Evolutionary conservation across 2,113 vertebrate species (phyloP).

Genomic region (Petaurus breviceps): DNA sequence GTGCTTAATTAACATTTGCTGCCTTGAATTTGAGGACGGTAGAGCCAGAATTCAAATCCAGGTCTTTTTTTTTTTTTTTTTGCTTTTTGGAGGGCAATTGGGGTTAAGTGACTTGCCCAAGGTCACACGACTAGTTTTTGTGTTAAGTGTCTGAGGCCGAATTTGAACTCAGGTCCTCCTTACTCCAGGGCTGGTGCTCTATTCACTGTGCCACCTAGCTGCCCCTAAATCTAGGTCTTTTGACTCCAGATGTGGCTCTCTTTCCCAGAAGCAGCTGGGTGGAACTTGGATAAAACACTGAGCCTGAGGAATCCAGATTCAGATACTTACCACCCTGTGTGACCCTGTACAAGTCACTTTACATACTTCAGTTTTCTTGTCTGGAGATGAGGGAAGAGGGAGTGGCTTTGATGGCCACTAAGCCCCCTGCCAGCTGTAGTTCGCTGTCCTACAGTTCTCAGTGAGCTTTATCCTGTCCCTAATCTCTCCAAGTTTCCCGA

Average conservation of each 20-base stretch:
- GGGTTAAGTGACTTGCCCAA: too few relatives aligned
- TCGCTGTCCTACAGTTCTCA: neutral
- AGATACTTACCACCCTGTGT: neutral
- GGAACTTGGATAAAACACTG: neutral
- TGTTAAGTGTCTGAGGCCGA: too few relatives aligned
- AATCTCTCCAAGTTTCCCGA: neutral
- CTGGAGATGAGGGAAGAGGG: neutral
- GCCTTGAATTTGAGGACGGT: too few relatives aligned
- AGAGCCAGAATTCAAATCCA: too few relatives aligned
- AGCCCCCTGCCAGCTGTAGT: neutral
- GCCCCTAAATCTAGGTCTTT: neutral
- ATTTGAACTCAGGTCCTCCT: neutral
- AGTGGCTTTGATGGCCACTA: neutral
- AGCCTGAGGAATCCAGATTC: neutral
- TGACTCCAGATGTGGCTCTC: neutral
- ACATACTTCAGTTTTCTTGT: neutral
- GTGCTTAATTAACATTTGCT: too few relatives aligned
- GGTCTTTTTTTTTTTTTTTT: too few relatives aligned
- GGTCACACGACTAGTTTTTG: too few relatives aligned
- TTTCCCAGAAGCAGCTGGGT: neutral
- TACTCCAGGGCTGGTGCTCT: too few relatives aligned
- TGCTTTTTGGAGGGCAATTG: too few relatives aligned
- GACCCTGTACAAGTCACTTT: neutral
- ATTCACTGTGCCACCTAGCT: neutral
- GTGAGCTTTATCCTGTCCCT: neutral